phyloP scores from a whole-genome alignment of 2,113 vertebrate genomes.

The Poeciliopsis retropinna region DNA sequence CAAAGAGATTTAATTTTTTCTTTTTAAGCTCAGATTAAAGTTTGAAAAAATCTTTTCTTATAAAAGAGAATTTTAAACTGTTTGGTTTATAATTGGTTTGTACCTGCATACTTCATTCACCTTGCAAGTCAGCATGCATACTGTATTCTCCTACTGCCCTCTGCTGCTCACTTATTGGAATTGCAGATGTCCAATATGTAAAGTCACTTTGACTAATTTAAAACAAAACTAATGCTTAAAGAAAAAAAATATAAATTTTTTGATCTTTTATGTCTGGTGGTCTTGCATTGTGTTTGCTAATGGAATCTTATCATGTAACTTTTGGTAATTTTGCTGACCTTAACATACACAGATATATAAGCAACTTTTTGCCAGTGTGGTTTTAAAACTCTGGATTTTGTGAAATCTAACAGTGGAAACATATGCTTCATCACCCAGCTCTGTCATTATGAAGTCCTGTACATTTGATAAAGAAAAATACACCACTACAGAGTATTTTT shows the following conservation, averaged over 20 bases:
- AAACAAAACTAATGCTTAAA: not conserved
- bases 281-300: not conserved
- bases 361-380: not conserved
- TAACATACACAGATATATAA: not conserved
- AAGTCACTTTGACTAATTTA: not conserved
- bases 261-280: too few species aligned
- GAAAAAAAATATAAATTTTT: too few species aligned
- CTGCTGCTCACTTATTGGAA: not conserved
- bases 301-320: not conserved
- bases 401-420: not conserved
- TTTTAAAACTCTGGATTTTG: too few species aligned
- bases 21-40: not conserved
- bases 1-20: not conserved
- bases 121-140: too few species aligned
- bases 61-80: not conserved
- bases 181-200: not conserved
- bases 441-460: not conserved
- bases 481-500: not conserved
- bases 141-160: not conserved
- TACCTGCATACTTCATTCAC: not conserved
- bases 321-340: not conserved
- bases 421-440: not conserved
- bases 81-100: too few species aligned
- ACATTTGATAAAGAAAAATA: not conserved
- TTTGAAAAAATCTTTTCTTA: not conserved